A percentile compares a stretch with the other conserved stretches of the same genome.
Evolutionary conservation across 1,140 invertebrate species (phyloP).

Genomic region (Lamellibrachia luymesi): DNA sequence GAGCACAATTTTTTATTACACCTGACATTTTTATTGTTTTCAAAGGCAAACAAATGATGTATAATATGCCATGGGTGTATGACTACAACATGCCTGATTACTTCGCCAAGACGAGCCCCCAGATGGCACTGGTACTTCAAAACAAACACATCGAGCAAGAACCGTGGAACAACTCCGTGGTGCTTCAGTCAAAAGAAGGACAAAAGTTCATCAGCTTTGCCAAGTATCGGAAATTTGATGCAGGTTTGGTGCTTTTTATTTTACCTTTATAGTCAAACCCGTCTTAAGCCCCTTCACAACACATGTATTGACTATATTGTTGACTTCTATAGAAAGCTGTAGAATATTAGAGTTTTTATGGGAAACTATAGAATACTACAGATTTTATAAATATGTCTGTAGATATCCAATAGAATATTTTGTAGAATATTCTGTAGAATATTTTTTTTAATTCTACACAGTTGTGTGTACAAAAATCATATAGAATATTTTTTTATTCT

Average conservation of each 20-base stretch:
- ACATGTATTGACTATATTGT: no score
- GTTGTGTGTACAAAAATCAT: no score
- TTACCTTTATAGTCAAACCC: background rate
- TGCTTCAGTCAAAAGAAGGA: conserved; percentile 63
- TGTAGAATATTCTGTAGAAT: no score
- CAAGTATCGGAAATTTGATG: conserved; percentile 72
- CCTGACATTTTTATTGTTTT: conserved; percentile 12
- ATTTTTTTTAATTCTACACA: no score
- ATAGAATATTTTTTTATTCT: no score
- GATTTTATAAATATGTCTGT: no score
- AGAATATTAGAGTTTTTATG: no score
- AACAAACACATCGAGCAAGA: conserved; percentile 63
- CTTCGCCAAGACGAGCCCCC: conserved; percentile 60
- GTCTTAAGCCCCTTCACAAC: no score
- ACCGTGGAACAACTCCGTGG: conserved; percentile 66
- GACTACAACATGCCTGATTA: conserved; percentile 62
- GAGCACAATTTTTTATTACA: background rate
- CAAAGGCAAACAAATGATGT: conserved; percentile 66
- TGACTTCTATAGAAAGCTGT: no score
- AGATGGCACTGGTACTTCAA: conserved; percentile 64
- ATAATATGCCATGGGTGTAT: conserved; percentile 74
- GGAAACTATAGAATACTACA: no score
- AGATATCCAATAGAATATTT: no score
- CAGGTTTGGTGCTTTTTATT: conserved; percentile 36
- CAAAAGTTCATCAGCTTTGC: conserved; percentile 74